Evolutionary conservation across 2,797 vertebrate genomes (phyloP).

Genomic region (Octomys mimax): DNA sequence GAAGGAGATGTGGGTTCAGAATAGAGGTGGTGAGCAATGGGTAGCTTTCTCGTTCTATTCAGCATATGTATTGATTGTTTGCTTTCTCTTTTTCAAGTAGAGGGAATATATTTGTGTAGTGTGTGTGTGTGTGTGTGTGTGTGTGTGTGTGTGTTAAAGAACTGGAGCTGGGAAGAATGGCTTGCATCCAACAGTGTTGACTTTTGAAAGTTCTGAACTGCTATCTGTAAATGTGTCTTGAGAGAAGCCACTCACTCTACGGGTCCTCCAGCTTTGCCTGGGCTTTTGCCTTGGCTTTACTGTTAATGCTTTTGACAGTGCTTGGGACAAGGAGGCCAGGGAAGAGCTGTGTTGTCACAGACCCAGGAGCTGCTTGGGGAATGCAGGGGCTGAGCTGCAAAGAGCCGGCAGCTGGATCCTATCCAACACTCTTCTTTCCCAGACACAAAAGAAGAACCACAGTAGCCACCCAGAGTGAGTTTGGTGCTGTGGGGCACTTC

Average conservation of each 20-base stretch:
- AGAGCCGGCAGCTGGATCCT: slow-evolving; percentile 67
- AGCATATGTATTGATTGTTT: neutral
- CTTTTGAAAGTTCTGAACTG: neutral
- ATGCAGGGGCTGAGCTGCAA: neutral
- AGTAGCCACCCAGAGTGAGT: slow-evolving; percentile 75
- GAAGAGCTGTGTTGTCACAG: slow-evolving; percentile 3
- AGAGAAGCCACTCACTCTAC: neutral
- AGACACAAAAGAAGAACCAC: slow-evolving; percentile 75
- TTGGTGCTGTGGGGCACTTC: slow-evolving; percentile 65
- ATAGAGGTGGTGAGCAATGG: neutral
- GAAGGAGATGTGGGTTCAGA: neutral
- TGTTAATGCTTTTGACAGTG: slow-evolving; percentile 33
- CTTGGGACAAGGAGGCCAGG: neutral
- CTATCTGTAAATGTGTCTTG: neutral
- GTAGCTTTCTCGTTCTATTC: neutral
- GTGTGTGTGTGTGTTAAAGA: neutral
- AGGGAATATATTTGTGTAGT: neutral
- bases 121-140: neutral
- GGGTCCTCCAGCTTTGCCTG: neutral
- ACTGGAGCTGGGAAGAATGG: neutral
- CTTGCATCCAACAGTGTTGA: neutral
- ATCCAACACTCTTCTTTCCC: slow-evolving; percentile 44
- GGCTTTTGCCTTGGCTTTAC: neutral
- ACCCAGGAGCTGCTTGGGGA: neutral
- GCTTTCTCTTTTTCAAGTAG: neutral